Conservation (phyloP, 2,113 vertebrate genomes). For the Laterallus jamaicensis region DNA sequence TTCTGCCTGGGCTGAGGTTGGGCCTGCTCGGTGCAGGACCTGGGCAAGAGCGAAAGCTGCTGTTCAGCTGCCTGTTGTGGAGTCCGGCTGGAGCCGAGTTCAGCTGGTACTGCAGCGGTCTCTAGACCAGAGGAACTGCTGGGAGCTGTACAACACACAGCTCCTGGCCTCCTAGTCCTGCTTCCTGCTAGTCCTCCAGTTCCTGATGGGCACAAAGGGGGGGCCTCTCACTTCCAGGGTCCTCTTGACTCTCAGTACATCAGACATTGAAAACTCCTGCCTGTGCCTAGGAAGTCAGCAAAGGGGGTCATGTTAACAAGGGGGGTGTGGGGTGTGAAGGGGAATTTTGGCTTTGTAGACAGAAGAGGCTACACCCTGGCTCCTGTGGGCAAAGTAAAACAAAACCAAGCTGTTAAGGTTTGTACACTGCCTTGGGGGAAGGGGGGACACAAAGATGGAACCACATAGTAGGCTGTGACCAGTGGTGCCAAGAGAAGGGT, state of each 20-base stretch:
- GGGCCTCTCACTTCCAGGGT: background rate
- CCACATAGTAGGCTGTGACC: background rate
- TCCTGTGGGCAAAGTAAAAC: background rate
- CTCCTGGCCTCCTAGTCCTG: background rate
- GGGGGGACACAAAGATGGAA: background rate
- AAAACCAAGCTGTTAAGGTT: background rate
- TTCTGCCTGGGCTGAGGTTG: background rate
- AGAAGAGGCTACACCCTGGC: background rate
- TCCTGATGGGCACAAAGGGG: background rate
- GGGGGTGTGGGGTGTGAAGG: too few relatives aligned
- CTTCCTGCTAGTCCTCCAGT: background rate
- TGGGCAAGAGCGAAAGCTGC: background rate
- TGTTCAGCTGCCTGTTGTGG: background rate
- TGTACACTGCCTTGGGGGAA: background rate
- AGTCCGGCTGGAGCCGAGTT: background rate
- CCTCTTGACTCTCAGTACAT: background rate
- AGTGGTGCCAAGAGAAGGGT: background rate
- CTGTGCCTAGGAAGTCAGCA: background rate
- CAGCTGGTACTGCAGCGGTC: background rate
- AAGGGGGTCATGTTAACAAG: background rate
- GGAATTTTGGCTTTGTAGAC: background rate
- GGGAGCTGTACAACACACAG: fast-evolving
- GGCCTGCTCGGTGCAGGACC: background rate
- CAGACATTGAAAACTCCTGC: background rate
- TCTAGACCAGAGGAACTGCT: background rate